phyloP scores from a whole-genome alignment of 2,797 vertebrate genomes.

The Chaetophractus vellerosus region DNA sequence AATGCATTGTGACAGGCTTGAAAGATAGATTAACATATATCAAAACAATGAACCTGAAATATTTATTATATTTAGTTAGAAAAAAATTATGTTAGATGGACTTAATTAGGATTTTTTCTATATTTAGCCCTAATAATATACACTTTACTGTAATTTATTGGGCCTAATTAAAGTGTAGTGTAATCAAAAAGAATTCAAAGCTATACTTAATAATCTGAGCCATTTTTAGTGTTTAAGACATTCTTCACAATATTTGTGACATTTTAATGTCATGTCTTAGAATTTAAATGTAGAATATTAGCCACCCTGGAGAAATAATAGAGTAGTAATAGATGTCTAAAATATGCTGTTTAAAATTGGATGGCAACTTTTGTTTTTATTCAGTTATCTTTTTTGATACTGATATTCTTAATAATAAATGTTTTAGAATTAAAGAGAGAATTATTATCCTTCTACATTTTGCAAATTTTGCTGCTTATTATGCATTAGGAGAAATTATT shows the following conservation, averaged over 20 bases:
- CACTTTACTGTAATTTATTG: background rate
- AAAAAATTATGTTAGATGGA: background rate
- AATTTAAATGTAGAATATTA: constrained; percentile 25
- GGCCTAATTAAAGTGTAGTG: background rate
- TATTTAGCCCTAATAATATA: background rate
- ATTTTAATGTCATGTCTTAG: background rate
- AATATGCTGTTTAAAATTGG: background rate
- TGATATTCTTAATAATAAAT: background rate
- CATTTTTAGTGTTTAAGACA: background rate
- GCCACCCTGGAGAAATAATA: background rate
- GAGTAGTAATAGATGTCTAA: background rate
- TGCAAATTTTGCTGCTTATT: background rate
- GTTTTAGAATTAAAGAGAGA: background rate
- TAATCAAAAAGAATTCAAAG: background rate
- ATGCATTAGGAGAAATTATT: background rate
- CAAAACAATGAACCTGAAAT: constrained; percentile 14
- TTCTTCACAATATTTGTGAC: background rate
- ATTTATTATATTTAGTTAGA: background rate
- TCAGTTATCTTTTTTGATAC: background rate
- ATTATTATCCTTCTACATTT: background rate
- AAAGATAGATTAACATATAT: constrained; percentile 27
- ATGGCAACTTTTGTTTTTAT: background rate
- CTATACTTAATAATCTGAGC: background rate
- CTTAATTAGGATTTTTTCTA: background rate
- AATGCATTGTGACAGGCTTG: background rate